Evolutionary conservation across 2,797 vertebrate species (phyloP), one percentile per base, ranked within the genome.

Genomic region (Sebastes trivittatus): DNA sequence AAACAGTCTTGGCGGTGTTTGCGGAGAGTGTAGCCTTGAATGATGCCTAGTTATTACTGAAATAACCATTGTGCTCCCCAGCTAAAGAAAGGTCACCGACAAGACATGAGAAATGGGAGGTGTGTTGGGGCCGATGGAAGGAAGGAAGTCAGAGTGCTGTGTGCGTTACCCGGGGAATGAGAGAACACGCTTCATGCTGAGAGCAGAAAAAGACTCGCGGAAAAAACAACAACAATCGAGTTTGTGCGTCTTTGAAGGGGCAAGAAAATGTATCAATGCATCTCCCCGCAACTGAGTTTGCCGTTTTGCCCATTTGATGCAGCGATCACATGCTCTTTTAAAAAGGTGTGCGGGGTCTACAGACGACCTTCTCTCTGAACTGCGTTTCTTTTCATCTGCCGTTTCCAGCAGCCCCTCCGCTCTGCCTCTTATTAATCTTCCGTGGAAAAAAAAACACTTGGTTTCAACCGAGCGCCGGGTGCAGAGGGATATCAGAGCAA

Each of bases 361-460:
- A 46, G 80, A 73, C 23, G 70, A 91, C 91, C 89, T 90, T 92
- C 77, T 72, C 77, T 83, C 63, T 72, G 84, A 87, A 85, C 85
- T 29, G 42, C 34, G 77, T 67, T 86, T 90, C 85, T 90, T 91
- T 93, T 93, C 74, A 94, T 89, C 83, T 69, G 71, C 65, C 16
- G 36, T 88, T 90, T 82, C 80, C 72, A 75, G 71, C 25, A 49
- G 88, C 84, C 87, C 87, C 83, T 66, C 76, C 5, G 23, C 83
- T 74, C 69, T 81, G 85, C 74, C 85, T 89, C 82, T 88, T 93
- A 93, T 91, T 91, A 92, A 90, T 93, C 88, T 87, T 92, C 87
- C 27, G 38, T 72, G 25, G 68, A 25, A 38, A 22, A 63, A 67
- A 80, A 72, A 78, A 77, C 25, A 56, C 55, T 27, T 11, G 0